Percentiles rank a stretch among this genome's conserved stretches.
Conservation (phyloP, 2,797 vertebrate species). For the Galagoides demidoff region DNA sequence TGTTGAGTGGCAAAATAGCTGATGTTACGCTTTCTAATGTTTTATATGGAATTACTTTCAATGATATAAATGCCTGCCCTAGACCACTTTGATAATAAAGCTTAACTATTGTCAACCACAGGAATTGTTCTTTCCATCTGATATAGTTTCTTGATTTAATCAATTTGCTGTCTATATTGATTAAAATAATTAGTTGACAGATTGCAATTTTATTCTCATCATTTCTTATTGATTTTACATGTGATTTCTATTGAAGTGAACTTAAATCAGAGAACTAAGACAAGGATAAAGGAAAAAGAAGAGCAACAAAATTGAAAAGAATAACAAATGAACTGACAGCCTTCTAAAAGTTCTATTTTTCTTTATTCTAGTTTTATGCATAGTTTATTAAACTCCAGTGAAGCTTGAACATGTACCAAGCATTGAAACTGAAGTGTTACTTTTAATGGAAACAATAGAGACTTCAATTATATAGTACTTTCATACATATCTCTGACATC, state of each 20-base stretch:
- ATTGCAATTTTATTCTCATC: not conserved
- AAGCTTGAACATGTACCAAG: conserved; percentile 43
- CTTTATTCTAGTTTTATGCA: not conserved
- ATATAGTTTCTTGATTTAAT: not conserved
- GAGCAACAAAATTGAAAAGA: not conserved
- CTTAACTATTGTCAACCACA: not conserved
- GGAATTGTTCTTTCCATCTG: not conserved
- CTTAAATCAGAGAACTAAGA: not conserved
- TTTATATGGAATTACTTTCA: not conserved
- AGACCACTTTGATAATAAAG: not conserved
- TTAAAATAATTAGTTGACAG: not conserved
- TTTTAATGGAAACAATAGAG: conserved; percentile 66
- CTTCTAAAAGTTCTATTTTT: conserved; percentile 38
- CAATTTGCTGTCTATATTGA: not conserved
- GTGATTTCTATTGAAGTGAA: not conserved
- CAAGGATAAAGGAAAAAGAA: not conserved
- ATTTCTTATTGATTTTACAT: not conserved
- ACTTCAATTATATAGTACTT: conserved; percentile 49
- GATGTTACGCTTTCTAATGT: not conserved
- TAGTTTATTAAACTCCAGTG: conserved; percentile 24
- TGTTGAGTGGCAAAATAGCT: not conserved
- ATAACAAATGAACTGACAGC: not conserved
- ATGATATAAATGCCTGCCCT: not conserved
- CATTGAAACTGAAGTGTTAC: conserved; percentile 45
- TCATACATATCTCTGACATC: conserved; percentile 61